Evolutionary conservation across 64 coral and sea anemone species (phyloP).

Genomic region (Catalaphyllia jardinei): DNA sequence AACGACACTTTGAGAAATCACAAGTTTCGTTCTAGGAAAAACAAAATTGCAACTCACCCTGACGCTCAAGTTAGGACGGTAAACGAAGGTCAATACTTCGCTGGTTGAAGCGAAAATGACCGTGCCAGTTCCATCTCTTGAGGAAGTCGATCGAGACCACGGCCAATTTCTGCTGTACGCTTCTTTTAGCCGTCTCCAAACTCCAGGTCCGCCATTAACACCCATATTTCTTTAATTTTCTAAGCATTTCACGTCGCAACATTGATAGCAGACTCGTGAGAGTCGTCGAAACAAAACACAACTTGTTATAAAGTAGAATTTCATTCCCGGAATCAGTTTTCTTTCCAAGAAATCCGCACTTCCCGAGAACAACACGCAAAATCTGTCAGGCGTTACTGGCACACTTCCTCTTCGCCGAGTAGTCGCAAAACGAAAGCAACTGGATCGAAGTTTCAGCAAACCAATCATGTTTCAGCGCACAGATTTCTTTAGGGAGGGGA

Average conservation of each 20-base stretch:
- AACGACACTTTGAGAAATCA: neutral
- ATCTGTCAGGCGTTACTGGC: neutral
- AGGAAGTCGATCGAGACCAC: slow-evolving; percentile 28
- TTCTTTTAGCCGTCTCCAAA: slow-evolving; percentile 24
- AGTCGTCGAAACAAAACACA: neutral
- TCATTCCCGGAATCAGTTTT: neutral
- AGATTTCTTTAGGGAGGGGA: neutral
- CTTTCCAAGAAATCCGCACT: neutral
- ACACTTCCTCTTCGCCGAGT: neutral
- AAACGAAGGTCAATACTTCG: slow-evolving; percentile 40
- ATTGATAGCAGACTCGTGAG: neutral
- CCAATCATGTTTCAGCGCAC: neutral
- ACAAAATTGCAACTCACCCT: slow-evolving; percentile 19
- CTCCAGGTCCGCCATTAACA: neutral
- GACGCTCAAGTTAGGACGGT: slow-evolving; percentile 50
- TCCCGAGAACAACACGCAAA: neutral
- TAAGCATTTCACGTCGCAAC: slow-evolving; percentile 12
- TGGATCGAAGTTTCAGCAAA: neutral
- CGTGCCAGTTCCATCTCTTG: neutral
- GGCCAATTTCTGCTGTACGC: neutral
- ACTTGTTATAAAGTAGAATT: neutral
- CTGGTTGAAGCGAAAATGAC: neutral
- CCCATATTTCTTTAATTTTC: slow-evolving; percentile 1
- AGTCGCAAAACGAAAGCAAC: slow-evolving; percentile 6
- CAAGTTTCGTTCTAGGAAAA: neutral